These are phyloP conservation scores for Nipponia nippon DNA, from an alignment of 2,113 vertebrate species.

Conservation along the genomic window DNA sequence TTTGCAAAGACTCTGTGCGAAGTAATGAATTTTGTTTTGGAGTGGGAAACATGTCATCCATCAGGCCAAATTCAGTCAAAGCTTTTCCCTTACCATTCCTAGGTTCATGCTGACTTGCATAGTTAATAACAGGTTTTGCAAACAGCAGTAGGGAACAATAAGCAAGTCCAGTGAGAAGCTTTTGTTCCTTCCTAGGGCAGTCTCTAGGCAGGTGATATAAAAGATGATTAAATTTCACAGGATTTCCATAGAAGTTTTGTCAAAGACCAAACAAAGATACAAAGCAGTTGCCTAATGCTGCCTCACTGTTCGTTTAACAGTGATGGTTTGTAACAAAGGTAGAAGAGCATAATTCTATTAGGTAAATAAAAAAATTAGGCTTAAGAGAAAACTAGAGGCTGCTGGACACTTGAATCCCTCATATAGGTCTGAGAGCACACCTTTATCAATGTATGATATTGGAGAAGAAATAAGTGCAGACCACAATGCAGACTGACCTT, in stretches of 20 bases:
- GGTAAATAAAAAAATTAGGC: not conserved
- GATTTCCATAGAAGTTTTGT: not conserved
- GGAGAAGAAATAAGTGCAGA: not conserved
- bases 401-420: not conserved
- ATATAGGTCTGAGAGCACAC: not conserved
- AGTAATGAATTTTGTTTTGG: not conserved
- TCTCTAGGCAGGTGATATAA: not conserved
- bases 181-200: not conserved
- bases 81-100: not conserved
- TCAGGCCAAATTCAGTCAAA: not conserved
- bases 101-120: not conserved
- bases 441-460: not conserved
- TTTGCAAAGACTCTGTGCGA: not conserved
- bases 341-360: not conserved
- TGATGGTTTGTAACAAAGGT: not conserved
- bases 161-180: not conserved
- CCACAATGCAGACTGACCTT: not conserved
- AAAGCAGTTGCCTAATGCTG: not conserved
- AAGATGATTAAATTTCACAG: not conserved
- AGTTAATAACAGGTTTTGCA: not conserved
- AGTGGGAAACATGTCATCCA: not conserved
- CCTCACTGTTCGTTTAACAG: not conserved
- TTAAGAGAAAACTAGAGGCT: not conserved
- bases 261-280: not conserved
- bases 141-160: not conserved